phyloP scores from a whole-genome alignment of 1,140 invertebrate species.

The Danaus melanippus region DNA sequence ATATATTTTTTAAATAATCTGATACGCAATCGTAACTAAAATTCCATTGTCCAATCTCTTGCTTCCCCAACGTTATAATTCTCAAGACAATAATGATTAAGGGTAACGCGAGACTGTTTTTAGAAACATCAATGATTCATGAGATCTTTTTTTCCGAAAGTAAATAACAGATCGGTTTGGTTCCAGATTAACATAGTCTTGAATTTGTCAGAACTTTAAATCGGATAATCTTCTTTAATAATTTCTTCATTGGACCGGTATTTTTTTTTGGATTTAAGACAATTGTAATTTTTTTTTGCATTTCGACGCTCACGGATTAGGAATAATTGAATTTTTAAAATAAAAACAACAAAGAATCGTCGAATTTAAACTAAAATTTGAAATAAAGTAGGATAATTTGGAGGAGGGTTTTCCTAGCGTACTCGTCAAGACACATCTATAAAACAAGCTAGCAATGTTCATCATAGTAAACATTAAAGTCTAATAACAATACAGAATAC shows the following conservation, averaged over 20 bases:
- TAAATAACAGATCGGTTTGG: slow-evolving; percentile 30
- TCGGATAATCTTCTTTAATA: slow-evolving; percentile 29
- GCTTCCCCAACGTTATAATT: slow-evolving; percentile 47
- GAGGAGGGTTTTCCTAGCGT: slow-evolving; percentile 56
- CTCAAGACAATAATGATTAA: slow-evolving; percentile 58
- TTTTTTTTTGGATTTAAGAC: slow-evolving; percentile 38
- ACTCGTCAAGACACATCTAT: slow-evolving; percentile 64
- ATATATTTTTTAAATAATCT: slow-evolving; percentile 52
- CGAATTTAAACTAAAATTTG: slow-evolving; percentile 32
- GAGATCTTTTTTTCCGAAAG: slow-evolving; percentile 36
- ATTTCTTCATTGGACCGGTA: slow-evolving; percentile 18
- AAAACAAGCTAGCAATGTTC: slow-evolving; percentile 66
- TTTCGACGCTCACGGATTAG: slow-evolving; percentile 19
- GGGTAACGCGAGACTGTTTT: slow-evolving; percentile 60
- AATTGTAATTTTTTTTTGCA: slow-evolving; percentile 37
- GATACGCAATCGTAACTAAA: slow-evolving; percentile 58
- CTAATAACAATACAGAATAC: slow-evolving; percentile 63
- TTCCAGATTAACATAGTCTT: slow-evolving; percentile 22
- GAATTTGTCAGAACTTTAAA: slow-evolving; percentile 25
- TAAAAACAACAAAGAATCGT: slow-evolving; percentile 23
- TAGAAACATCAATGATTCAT: slow-evolving; percentile 64
- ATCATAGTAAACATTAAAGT: slow-evolving; percentile 57
- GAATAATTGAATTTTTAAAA: slow-evolving; percentile 27
- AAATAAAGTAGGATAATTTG: slow-evolving; percentile 49
- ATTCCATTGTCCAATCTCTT: slow-evolving; percentile 63